These are phyloP conservation scores for Oncorhynchus clarkii DNA, from an alignment of 2,113 vertebrate species.

Conservation along the genomic window DNA sequence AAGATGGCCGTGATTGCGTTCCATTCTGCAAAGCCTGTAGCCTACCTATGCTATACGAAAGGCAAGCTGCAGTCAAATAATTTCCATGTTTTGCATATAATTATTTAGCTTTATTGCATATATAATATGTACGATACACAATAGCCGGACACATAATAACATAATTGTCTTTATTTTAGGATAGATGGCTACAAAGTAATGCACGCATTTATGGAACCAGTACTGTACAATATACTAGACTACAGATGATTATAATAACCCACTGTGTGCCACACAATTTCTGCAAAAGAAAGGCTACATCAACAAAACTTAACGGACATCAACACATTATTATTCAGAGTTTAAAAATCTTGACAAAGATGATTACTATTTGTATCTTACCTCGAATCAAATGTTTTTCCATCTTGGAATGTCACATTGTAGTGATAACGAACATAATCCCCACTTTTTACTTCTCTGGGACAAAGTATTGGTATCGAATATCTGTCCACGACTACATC, in stretches of 20 bases:
- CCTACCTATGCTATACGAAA: too few species aligned
- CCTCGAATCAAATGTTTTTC: conserved; percentile 93
- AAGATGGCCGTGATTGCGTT: too few species aligned
- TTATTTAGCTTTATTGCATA: too few species aligned
- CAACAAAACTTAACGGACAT: background rate
- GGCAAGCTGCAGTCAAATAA: too few species aligned
- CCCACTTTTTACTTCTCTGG: conserved; percentile 82
- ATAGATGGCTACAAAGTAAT: too few species aligned
- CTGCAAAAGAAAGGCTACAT: background rate
- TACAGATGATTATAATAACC: background rate
- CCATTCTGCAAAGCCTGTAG: too few species aligned
- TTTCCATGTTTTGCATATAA: too few species aligned
- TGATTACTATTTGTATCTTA: conserved; percentile 50
- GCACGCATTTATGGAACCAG: background rate
- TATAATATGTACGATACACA: too few species aligned
- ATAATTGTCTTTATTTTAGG: too few species aligned
- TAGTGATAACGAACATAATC: conserved; percentile 94
- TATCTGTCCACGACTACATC: conserved; percentile 90
- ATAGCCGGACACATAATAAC: too few species aligned
- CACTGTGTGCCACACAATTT: background rate
- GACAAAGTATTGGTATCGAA: conserved; percentile 79
- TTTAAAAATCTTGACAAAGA: too few species aligned
- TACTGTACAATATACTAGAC: background rate
- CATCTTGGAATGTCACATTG: conserved; percentile 89
- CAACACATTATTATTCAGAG: too few species aligned